A percentile compares a stretch with the other conserved stretches of the same genome.
These are phyloP conservation scores for Synergus japonicus DNA, from an alignment of 2,888 invertebrate species.

Conservation along the genomic window DNA sequence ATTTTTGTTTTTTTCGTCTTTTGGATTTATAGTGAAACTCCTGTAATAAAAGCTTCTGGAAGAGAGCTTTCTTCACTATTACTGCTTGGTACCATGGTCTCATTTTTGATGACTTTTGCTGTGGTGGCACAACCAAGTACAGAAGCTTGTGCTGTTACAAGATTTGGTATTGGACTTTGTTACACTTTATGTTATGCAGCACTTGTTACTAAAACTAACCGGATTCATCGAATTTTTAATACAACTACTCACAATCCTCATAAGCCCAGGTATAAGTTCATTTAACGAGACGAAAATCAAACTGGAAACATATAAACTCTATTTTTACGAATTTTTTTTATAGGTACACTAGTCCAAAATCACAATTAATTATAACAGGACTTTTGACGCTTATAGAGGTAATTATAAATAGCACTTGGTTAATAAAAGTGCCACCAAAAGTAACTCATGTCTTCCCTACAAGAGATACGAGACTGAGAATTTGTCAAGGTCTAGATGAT, in stretches of 20 bases:
- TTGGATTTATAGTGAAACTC: slow-evolving; percentile 79
- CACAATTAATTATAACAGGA: slow-evolving; percentile 79
- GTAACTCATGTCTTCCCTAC: slow-evolving; percentile 75
- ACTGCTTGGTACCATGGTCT: slow-evolving; percentile 78
- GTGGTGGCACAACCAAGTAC: slow-evolving; percentile 78
- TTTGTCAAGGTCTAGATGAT: slow-evolving; percentile 78
- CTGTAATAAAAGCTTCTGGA: slow-evolving; percentile 80
- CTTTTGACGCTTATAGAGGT: slow-evolving; percentile 78
- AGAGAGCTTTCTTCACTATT: slow-evolving; percentile 79
- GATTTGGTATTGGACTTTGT: slow-evolving; percentile 79
- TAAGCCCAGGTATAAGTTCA: slow-evolving; percentile 72
- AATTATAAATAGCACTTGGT: slow-evolving; percentile 78
- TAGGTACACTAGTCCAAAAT: slow-evolving; percentile 77
- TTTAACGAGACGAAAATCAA: neutral
- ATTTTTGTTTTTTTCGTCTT: slow-evolving; percentile 78
- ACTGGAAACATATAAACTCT: neutral
- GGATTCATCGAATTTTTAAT: slow-evolving; percentile 80
- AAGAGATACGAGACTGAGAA: slow-evolving; percentile 69
- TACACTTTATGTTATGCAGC: slow-evolving; percentile 80
- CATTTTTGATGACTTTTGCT: slow-evolving; percentile 79
- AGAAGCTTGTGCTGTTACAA: slow-evolving; percentile 77
- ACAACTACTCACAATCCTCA: slow-evolving; percentile 70
- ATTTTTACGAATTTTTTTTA: slow-evolving; percentile 45
- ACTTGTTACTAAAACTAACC: slow-evolving; percentile 80
- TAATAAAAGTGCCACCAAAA: slow-evolving; percentile 76